phyloP scores from a whole-genome alignment of 2,888 invertebrate genomes.

The Drosophila kuntzei region DNA sequence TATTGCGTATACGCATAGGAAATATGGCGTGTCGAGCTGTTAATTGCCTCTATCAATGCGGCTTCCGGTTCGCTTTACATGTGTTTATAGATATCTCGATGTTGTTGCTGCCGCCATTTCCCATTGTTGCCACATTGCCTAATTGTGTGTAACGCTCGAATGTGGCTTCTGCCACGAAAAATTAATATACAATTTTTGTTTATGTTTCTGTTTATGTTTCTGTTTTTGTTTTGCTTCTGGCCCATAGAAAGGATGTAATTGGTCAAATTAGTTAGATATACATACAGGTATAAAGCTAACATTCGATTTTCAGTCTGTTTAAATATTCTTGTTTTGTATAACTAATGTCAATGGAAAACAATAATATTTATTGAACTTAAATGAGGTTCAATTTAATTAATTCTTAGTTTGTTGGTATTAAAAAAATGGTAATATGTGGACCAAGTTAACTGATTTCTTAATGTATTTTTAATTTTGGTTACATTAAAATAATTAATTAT shows the following conservation, averaged over 20 bases:
- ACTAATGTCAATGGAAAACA: not conserved
- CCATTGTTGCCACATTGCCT: conserved; percentile 42
- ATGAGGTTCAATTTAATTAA: not conserved
- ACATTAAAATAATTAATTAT: too few relatives aligned
- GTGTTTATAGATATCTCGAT: conserved; percentile 66
- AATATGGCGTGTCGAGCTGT: conserved; percentile 79
- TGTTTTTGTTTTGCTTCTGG: conserved; percentile 12
- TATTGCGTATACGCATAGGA: conserved; percentile 42
- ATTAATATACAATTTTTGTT: conserved; percentile 47
- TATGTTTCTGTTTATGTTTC: conserved; percentile 24
- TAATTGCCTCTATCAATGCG: conserved; percentile 79
- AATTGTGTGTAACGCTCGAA: conserved; percentile 56
- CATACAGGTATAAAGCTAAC: conserved; percentile 17
- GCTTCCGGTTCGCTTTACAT: conserved; percentile 74
- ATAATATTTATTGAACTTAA: conserved; percentile 2
- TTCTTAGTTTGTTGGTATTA: not conserved
- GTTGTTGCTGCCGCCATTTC: conserved; percentile 27
- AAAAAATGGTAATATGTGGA: too few relatives aligned
- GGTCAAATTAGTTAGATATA: conserved; percentile 32
- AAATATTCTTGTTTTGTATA: not conserved
- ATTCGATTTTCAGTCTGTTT: conserved; percentile 9
- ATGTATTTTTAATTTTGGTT: too few relatives aligned
- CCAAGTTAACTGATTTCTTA: too few relatives aligned
- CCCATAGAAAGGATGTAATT: conserved; percentile 33
- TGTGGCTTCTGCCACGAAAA: conserved; percentile 21